These are phyloP conservation scores for Trigoniulus corallinus DNA, from an alignment of 1,140 invertebrate species.

Conservation along the genomic window DNA sequence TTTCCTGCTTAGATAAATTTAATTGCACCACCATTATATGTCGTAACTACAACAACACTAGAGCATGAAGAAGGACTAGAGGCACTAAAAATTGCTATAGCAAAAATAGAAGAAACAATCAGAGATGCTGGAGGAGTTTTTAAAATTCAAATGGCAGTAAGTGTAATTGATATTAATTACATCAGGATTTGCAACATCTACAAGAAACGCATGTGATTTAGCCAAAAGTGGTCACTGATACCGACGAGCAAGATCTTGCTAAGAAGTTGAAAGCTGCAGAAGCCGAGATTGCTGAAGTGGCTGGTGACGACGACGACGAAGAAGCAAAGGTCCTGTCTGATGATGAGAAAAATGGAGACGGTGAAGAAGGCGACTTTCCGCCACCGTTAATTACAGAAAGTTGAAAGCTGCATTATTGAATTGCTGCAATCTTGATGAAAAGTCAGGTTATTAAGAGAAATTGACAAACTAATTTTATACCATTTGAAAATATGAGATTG, in stretches of 20 bases:
- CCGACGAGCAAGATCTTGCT: conserved; percentile 88
- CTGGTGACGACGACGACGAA: conserved; percentile 38
- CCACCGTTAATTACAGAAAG: too few species aligned
- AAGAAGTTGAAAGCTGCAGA: conserved; percentile 85
- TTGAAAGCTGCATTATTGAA: too few species aligned
- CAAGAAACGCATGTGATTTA: conserved; percentile 23
- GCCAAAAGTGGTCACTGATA: conserved; percentile 96
- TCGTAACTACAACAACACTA: conserved; percentile 95
- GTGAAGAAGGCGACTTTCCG: too few species aligned
- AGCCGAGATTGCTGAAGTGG: conserved; percentile 83
- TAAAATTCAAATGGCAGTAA: conserved; percentile 83
- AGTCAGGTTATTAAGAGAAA: too few species aligned
- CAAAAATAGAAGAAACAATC: conserved; percentile 72
- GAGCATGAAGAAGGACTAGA: conserved; percentile 86
- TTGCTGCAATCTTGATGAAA: too few species aligned
- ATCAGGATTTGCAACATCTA: too few species aligned
- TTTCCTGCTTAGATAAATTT: conserved; percentile 88
- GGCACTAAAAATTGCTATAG: conserved; percentile 72
- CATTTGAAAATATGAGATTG: too few species aligned
- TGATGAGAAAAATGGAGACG: too few species aligned
- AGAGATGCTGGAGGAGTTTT: conserved; percentile 69
- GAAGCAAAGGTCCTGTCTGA: too few species aligned
- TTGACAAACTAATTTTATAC: too few species aligned
- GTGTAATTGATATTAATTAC: conserved; percentile 24
- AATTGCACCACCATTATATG: conserved; percentile 95